Conservation (phyloP, 2,888 invertebrate genomes). For the Andricus curvator region DNA sequence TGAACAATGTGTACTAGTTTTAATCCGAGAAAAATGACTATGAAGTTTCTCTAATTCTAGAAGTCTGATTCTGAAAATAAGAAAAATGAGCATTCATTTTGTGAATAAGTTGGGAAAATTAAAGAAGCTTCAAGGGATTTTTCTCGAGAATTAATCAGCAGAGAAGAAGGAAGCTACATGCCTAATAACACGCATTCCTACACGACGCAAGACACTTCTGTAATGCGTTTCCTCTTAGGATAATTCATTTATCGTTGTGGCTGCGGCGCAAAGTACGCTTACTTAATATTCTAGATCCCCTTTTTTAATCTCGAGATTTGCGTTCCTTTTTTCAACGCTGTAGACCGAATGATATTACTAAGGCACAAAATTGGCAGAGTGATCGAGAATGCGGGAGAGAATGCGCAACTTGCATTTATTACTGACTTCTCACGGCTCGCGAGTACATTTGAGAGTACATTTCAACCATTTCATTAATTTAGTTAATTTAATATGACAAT, state of each 20-base stretch:
- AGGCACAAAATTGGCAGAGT: constrained; percentile 38
- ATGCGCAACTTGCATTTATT: constrained; percentile 19
- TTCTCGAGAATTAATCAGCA: neutral
- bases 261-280: constrained; percentile 35
- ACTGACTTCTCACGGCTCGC: constrained; percentile 1
- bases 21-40: neutral
- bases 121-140: neutral
- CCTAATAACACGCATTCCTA: constrained; percentile 37
- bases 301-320: constrained; percentile 25
- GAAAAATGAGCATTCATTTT: neutral
- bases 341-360: constrained; percentile 36
- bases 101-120: constrained; percentile 10
- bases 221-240: constrained; percentile 13
- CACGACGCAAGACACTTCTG: constrained; percentile 35
- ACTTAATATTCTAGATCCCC: constrained; percentile 27
- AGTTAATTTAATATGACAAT: neutral
- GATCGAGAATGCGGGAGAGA: constrained; percentile 27
- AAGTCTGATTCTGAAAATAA: constrained; percentile 1
- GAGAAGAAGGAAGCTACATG: constrained; percentile 17
- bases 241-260: constrained; percentile 25
- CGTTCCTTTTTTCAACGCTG: constrained; percentile 30
- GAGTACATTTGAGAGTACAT: neutral
- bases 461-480: neutral
- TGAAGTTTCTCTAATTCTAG: neutral
- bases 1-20: constrained; percentile 27